phyloP scores from a whole-genome alignment of 2,888 invertebrate genomes.

The Rhagonycha lutea region DNA sequence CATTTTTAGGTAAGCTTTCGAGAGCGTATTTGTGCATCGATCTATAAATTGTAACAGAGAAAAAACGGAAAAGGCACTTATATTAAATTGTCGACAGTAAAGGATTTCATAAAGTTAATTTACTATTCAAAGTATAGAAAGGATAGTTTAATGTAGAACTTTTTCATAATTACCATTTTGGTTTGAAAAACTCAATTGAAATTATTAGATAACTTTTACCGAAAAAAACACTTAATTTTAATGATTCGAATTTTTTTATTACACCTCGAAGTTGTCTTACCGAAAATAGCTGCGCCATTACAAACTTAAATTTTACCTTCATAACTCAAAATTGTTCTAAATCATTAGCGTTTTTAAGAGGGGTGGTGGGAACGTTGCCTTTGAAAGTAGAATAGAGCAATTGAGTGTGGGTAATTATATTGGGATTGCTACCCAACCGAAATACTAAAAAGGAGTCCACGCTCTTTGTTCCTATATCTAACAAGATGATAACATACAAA shows the following conservation, averaged over 20 bases:
- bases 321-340: too few relatives aligned
- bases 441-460: too few relatives aligned
- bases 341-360: too few relatives aligned
- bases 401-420: too few relatives aligned
- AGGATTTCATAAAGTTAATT: neutral
- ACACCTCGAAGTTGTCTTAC: neutral
- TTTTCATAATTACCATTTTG: neutral
- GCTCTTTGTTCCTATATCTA: too few relatives aligned
- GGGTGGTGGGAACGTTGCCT: too few relatives aligned
- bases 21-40: neutral
- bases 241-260: neutral
- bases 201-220: neutral
- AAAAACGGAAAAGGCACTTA: neutral
- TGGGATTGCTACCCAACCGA: too few relatives aligned
- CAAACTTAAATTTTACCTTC: neutral
- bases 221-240: neutral
- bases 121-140: neutral
- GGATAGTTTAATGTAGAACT: neutral
- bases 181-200: neutral
- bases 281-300: neutral
- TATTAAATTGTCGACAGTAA: neutral
- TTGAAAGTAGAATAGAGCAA: too few relatives aligned
- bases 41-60: neutral
- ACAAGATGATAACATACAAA: too few relatives aligned
- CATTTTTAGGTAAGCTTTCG: neutral